These are phyloP conservation scores for Drosophila miranda DNA, from an alignment of 1,140 invertebrate genomes.

Conservation along the genomic window DNA sequence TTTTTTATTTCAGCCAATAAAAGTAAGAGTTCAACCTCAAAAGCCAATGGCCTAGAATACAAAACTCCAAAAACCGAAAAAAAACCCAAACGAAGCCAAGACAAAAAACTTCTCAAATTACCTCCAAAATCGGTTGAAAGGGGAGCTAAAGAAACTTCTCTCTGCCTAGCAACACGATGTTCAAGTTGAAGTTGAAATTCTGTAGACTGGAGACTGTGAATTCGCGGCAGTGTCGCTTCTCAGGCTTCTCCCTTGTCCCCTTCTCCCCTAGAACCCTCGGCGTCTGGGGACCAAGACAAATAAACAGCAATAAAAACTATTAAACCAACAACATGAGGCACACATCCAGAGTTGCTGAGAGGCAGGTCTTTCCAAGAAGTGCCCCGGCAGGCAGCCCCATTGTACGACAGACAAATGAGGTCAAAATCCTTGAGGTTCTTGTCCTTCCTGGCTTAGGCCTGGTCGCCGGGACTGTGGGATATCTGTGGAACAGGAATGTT, in stretches of 20 bases:
- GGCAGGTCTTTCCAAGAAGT: constrained; percentile 70
- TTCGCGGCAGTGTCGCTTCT: constrained; percentile 28
- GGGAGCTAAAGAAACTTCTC: constrained; percentile 5
- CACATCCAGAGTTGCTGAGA: constrained; percentile 23
- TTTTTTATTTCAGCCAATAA: constrained; percentile 23
- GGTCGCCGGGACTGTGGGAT: constrained; percentile 8
- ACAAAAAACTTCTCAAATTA: constrained; percentile 56
- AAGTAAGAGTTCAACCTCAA: constrained; percentile 65
- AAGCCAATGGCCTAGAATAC: constrained; percentile 72
- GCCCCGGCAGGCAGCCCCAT: constrained; percentile 20
- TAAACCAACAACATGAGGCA: constrained; percentile 36
- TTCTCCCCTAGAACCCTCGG: not conserved
- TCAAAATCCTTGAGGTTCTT: constrained; percentile 81
- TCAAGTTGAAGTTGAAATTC: not conserved
- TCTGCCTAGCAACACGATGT: constrained; percentile 49
- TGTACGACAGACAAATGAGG: constrained; percentile 55
- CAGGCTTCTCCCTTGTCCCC: constrained; percentile 9
- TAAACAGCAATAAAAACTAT: constrained; percentile 61
- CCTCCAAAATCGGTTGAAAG: constrained; percentile 27
- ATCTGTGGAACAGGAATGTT: constrained; percentile 8
- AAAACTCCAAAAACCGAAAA: constrained; percentile 1
- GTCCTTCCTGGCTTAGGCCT: constrained; percentile 60
- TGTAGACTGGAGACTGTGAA: constrained; percentile 4
- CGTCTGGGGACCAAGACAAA: constrained; percentile 39
- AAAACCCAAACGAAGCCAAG: constrained; percentile 1